Percentiles rank a stretch among this genome's conserved stretches.
Evolutionary conservation across 2,888 invertebrate genomes (phyloP).

Genomic region (Eutolmus rufibarbis): DNA sequence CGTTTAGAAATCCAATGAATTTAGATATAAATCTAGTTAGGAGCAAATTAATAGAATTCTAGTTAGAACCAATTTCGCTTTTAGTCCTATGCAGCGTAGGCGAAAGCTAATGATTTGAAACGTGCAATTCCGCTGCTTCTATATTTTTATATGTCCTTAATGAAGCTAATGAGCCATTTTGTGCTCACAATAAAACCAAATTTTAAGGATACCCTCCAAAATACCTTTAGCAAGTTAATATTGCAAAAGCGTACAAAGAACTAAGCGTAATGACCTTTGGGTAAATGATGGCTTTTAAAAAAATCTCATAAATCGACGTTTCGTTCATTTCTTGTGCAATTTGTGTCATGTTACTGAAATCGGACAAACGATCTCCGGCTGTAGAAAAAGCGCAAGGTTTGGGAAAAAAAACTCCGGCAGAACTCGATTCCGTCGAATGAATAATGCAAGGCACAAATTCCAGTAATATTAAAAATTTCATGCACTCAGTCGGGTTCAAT

Average conservation of each 20-base stretch:
- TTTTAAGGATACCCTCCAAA: too few species aligned
- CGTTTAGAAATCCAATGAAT: too few species aligned
- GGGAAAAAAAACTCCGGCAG: background rate
- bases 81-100: too few species aligned
- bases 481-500: conserved; percentile 18
- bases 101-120: too few species aligned
- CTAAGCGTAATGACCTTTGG: background rate
- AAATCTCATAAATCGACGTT: background rate
- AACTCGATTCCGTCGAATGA: background rate
- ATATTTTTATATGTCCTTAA: too few species aligned
- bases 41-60: too few species aligned
- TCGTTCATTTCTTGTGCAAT: background rate
- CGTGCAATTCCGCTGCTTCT: too few species aligned
- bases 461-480: conserved; percentile 12
- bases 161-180: too few species aligned
- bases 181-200: too few species aligned
- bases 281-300: background rate
- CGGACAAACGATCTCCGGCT: background rate
- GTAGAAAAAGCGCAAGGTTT: background rate
- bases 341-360: background rate
- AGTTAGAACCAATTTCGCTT: too few species aligned
- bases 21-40: too few species aligned
- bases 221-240: background rate
- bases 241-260: background rate
- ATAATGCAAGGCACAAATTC: background rate